Evolutionary conservation across 2,113 vertebrate genomes (phyloP), one percentile per base, ranked within the genome.

Genomic region (Brachyhypopomus occidentalis): DNA sequence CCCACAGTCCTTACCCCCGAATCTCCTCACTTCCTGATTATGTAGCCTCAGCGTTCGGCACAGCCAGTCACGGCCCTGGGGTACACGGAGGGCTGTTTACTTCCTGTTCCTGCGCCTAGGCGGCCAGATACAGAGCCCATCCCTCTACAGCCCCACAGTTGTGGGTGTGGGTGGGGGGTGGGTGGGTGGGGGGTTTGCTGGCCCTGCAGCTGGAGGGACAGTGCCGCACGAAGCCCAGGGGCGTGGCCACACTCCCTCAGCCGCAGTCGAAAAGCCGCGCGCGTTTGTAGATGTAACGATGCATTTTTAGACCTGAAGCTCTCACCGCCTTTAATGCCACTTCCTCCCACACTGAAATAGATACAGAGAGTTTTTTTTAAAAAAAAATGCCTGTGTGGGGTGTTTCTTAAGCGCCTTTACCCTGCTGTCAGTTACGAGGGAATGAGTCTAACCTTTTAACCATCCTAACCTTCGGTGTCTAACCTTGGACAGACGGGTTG

Each of bases 401-500:
- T 41, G 66, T 56, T 78, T 20, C 8, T 3, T 62, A 64, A 77
- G 45, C 12, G 0, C 34, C 20, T 77, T 78, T 56, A 22, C 25
- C 12, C 66, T 70, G 14, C 58, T 56, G n/a, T 56, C 14, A 23
- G 20, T 27, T 19, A 45, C 11, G 20, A 30, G 30, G 48, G 52
- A 41, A 59, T 59, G 48, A 41, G 52, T 69, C 30, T 20, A 70
- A 41, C 41, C 2, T 22, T 71, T 60, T 27, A 79, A 60, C 52
- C 34, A 41, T 45, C n/a, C 58, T 74, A 64, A 80, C 58, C 70
- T 70, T 45, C 58, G 63, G 80, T 64, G 34, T 81, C 34, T 77
- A 82, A n/a, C 80, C 34, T 20, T 52, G 25, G 74, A 56, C 69
- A 82, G 71, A 84, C 72, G 66, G 59, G 23, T 71, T 71, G 34